Percentiles rank a stretch among this genome's conserved stretches.
These are phyloP conservation scores for Agrotis puta DNA, from an alignment of 2,888 invertebrate species.

Conservation along the genomic window DNA sequence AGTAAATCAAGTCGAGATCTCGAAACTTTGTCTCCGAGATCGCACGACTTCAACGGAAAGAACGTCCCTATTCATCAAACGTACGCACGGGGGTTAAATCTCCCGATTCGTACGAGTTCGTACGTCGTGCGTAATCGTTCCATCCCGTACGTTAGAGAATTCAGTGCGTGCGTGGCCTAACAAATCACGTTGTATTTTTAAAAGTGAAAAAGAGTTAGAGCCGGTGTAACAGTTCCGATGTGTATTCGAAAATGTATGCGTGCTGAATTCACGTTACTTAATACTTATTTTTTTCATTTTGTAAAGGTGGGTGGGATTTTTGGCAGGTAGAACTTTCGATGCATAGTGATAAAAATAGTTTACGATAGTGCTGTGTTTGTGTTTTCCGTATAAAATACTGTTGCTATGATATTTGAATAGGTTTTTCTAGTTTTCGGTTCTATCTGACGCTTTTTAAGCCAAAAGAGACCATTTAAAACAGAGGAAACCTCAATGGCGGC, in stretches of 20 bases:
- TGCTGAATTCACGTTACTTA: conserved; percentile 8
- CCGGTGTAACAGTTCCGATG: conserved; percentile 35
- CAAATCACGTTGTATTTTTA: conserved; percentile 58
- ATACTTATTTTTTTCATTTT: conserved; percentile 7
- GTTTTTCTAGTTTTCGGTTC: background rate
- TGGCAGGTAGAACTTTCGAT: conserved; percentile 5
- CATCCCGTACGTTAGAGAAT: conserved; percentile 36
- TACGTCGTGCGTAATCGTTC: conserved; percentile 45
- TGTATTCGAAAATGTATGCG: conserved; percentile 37
- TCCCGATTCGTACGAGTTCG: conserved; percentile 36
- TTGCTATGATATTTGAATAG: background rate
- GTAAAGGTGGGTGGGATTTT: conserved; percentile 14
- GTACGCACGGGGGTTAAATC: conserved; percentile 68
- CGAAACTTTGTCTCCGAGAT: conserved; percentile 62
- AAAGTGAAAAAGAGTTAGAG: conserved; percentile 54
- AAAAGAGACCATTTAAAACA: background rate
- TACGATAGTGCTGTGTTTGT: conserved; percentile 1
- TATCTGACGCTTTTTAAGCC: too few species aligned
- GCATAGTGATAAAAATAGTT: conserved; percentile 32
- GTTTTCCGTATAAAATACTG: background rate
- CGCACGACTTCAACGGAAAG: conserved; percentile 52
- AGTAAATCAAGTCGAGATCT: conserved; percentile 70
- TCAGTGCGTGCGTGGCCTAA: conserved; percentile 53
- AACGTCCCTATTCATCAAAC: conserved; percentile 72
- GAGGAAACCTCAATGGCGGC: conserved; percentile 15